These are phyloP conservation scores for Zaprionus obscuricornis DNA, from an alignment of 2,888 invertebrate species.

Conservation along the genomic window DNA sequence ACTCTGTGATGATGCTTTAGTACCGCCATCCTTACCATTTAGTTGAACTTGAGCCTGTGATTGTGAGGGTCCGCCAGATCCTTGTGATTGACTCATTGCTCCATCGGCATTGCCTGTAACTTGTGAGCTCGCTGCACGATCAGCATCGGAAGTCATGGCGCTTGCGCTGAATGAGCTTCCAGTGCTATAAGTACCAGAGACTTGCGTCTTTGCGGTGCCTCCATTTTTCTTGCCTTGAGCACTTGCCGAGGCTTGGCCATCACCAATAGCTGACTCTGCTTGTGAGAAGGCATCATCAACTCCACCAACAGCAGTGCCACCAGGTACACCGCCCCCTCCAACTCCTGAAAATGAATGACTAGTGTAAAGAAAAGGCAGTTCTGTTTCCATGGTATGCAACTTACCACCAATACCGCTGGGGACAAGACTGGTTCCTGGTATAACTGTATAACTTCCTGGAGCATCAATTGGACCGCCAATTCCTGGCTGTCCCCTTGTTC, in stretches of 20 bases:
- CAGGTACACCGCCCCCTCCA: constrained; percentile 40
- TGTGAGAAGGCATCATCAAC: constrained; percentile 89
- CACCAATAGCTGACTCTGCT: constrained; percentile 85
- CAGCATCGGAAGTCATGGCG: constrained; percentile 90
- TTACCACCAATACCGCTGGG: constrained; percentile 42
- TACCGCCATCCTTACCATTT: constrained; percentile 90
- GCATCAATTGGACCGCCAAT: constrained; percentile 18
- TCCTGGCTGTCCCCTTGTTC: constrained; percentile 19
- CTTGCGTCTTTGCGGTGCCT: constrained; percentile 92
- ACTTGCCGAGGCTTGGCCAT: constrained; percentile 90
- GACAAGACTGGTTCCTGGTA: constrained; percentile 14
- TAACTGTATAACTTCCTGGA: constrained; percentile 50
- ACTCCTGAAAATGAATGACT: neutral
- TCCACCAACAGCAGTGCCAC: constrained; percentile 44
- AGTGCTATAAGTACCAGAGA: constrained; percentile 91
- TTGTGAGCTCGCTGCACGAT: constrained; percentile 87
- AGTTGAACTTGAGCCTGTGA: constrained; percentile 91
- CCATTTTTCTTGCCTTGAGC: constrained; percentile 90
- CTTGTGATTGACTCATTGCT: constrained; percentile 90
- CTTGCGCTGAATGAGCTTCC: constrained; percentile 92
- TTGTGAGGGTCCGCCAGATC: constrained; percentile 89
- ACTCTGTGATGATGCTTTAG: constrained; percentile 90
- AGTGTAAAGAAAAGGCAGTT: neutral
- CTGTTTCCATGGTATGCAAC: neutral
- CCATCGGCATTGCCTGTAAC: constrained; percentile 89